Evolutionary conservation across 2,888 invertebrate species (phyloP).

Genomic region (Zygogramma bicolorata): DNA sequence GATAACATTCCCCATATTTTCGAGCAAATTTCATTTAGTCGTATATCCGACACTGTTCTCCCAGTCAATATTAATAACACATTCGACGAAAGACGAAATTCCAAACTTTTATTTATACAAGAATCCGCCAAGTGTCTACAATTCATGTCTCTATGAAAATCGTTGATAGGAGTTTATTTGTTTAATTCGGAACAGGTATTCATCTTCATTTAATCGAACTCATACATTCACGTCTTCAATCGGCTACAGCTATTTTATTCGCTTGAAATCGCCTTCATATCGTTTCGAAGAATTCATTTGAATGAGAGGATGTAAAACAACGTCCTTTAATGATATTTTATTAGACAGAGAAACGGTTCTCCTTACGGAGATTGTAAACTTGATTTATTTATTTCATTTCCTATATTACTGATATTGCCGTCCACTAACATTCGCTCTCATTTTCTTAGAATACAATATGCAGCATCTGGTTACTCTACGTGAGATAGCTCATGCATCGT

Average conservation of each 20-base stretch:
- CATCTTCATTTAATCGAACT: no score
- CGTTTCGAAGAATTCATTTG: not conserved
- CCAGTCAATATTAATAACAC: no score
- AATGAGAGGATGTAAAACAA: slow-evolving; percentile 3
- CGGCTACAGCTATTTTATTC: not conserved
- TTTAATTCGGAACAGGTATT: not conserved
- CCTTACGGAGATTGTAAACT: not conserved
- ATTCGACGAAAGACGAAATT: no score
- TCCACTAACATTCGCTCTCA: not conserved
- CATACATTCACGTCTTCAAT: not conserved
- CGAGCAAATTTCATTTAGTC: no score
- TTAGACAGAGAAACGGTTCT: not conserved
- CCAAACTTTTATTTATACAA: not conserved
- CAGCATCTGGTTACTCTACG: not conserved
- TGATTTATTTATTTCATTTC: not conserved
- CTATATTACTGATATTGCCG: not conserved
- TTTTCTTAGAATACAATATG: not conserved
- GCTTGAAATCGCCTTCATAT: not conserved
- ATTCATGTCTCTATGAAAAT: not conserved
- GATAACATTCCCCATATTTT: no score
- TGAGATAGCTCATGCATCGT: not conserved
- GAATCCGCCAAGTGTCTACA: not conserved
- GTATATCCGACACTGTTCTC: no score
- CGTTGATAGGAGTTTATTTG: no score
- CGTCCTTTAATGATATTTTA: not conserved